Percentiles rank a stretch among this genome's conserved stretches.
These are phyloP conservation scores for Thunnus albacares DNA, from an alignment of 2,797 vertebrate species.

Conservation along the genomic window DNA sequence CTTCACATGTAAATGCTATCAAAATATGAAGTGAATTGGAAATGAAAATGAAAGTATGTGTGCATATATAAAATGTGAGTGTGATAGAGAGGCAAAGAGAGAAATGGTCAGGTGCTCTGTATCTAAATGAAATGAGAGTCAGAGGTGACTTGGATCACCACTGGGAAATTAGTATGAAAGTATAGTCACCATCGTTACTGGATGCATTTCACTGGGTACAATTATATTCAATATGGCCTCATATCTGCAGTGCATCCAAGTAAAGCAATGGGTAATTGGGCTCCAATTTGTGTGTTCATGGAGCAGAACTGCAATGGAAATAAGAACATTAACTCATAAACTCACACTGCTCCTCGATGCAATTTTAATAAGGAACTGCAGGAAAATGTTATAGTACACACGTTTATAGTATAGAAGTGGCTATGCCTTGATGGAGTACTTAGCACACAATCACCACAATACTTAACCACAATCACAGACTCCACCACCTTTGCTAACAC, in stretches of 20 bases:
- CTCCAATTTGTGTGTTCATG: slow-evolving; percentile 83
- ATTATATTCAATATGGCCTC: slow-evolving; percentile 82
- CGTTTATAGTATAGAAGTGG: slow-evolving; percentile 8
- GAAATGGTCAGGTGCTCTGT: slow-evolving; percentile 47
- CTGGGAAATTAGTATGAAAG: slow-evolving; percentile 78
- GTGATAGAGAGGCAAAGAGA: not conserved
- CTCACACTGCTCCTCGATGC: slow-evolving; percentile 59
- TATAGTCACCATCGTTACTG: slow-evolving; percentile 66
- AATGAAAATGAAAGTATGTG: slow-evolving; percentile 29
- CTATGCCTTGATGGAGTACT: not conserved
- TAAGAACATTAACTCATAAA: slow-evolving; percentile 79
- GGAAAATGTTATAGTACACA: slow-evolving; percentile 31
- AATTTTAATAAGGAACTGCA: slow-evolving; percentile 67
- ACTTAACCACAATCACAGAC: not conserved
- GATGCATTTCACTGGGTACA: slow-evolving; percentile 82
- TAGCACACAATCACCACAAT: not conserved
- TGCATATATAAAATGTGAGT: not conserved
- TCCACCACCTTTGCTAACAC: not conserved
- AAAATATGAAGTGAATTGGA: slow-evolving; percentile 44
- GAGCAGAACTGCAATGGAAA: slow-evolving; percentile 81
- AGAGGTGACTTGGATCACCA: slow-evolving; percentile 71
- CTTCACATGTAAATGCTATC: slow-evolving; percentile 27
- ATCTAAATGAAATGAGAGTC: slow-evolving; percentile 62
- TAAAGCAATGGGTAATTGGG: slow-evolving; percentile 83
- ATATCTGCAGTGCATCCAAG: slow-evolving; percentile 82